Conservation (phyloP, 2,888 invertebrate species). For the Micoletzkya japonica region DNA sequence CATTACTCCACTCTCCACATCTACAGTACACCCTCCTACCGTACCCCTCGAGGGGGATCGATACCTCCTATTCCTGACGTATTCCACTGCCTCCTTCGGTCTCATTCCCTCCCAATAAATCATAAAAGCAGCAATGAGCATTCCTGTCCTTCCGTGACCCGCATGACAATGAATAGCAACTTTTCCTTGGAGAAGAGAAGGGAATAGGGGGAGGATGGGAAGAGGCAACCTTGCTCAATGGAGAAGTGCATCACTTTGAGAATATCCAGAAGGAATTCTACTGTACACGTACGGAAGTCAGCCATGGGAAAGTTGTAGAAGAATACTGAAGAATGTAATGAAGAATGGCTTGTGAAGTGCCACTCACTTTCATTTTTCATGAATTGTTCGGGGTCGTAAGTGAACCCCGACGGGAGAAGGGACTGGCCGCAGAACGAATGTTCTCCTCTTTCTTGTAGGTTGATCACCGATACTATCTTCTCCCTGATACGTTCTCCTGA, state of each 20-base stretch:
- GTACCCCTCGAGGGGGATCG: not conserved
- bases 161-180: conserved; percentile 81
- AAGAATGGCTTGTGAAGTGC: not conserved
- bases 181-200: no score
- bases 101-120: conserved; percentile 78
- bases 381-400: conserved; percentile 81
- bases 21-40: not conserved
- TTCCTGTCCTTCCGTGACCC: conserved; percentile 76
- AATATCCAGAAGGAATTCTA: conserved; percentile 81
- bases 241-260: conserved; percentile 87
- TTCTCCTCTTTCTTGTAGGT: conserved; percentile 82
- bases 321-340: conserved; percentile 72
- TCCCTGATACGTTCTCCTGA: conserved; percentile 68
- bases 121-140: conserved; percentile 83
- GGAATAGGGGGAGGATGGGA: not conserved
- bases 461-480: conserved; percentile 81
- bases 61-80: conserved; percentile 75
- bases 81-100: conserved; percentile 80
- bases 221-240: conserved; percentile 74
- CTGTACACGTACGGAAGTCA: conserved; percentile 81
- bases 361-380: conserved; percentile 82
- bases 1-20: no score
- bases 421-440: conserved; percentile 82
- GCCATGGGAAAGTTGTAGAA: conserved; percentile 86
- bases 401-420: conserved; percentile 76